A percentile compares a stretch with the other conserved stretches of the same genome.
phyloP scores from a whole-genome alignment of 2,113 vertebrate genomes.

The Megaceryle torquata region DNA sequence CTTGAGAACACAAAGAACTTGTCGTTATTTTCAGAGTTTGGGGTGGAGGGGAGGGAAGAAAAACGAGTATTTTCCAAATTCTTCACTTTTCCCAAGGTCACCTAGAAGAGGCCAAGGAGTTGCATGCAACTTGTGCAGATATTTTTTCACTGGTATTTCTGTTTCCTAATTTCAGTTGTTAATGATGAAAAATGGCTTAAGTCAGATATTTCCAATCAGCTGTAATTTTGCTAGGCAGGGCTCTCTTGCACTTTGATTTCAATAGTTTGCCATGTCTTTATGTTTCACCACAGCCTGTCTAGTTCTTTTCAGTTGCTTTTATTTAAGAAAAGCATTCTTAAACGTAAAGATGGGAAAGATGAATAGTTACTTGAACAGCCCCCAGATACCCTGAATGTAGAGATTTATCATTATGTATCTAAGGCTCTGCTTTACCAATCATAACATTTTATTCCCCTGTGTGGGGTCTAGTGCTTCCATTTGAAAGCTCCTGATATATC shows the following conservation, averaged over 20 bases:
- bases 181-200: neutral
- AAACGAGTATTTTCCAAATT: neutral
- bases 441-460: conserved; percentile 9
- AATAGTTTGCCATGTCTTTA: neutral
- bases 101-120: neutral
- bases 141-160: neutral
- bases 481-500: neutral
- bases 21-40: neutral
- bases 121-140: neutral
- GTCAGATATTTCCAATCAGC: neutral
- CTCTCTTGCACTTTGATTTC: neutral
- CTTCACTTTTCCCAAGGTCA: neutral
- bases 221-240: neutral
- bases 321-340: conserved; percentile 22
- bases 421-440: conserved; percentile 23
- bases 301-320: conserved; percentile 19
- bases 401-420: conserved; percentile 27
- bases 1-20: neutral
- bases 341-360: conserved; percentile 2
- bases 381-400: conserved; percentile 1
- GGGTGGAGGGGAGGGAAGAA: neutral
- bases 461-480: conserved; percentile 1
- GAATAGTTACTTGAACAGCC: neutral
- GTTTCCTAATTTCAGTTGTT: conserved; percentile 8
- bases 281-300: neutral